Percentiles rank a stretch among this genome's conserved stretches.
Conservation (phyloP, 2,888 invertebrate species). For the Drosophila vallismaia region DNA sequence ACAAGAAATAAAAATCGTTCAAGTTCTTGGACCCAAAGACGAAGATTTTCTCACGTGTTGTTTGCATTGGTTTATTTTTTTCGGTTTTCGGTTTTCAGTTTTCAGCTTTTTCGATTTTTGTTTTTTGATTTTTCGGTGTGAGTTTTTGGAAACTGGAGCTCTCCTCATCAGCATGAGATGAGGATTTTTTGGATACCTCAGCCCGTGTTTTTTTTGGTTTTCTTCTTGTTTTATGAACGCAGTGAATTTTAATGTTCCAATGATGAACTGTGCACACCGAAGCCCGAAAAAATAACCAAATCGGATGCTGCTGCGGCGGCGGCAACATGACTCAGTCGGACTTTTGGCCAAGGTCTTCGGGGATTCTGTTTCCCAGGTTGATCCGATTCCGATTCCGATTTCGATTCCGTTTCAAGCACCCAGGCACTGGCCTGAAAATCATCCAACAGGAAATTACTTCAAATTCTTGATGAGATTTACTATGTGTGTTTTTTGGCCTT, state of each 20-base stretch:
- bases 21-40: conserved; percentile 65
- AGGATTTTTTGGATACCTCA: conserved; percentile 59
- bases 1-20: conserved; percentile 80
- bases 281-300: conserved; percentile 39
- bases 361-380: conserved; percentile 60
- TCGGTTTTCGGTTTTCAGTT: conserved; percentile 54
- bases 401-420: background rate
- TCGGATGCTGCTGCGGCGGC: conserved; percentile 9
- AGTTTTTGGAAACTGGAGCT: conserved; percentile 73
- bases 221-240: conserved; percentile 65
- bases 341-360: conserved; percentile 51
- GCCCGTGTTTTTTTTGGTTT: background rate
- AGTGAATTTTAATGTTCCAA: conserved; percentile 79
- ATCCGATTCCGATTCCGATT: conserved; percentile 25
- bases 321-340: conserved; percentile 45
- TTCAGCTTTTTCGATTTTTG: conserved; percentile 69
- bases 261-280: conserved; percentile 77
- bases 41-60: conserved; percentile 76
- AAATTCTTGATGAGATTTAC: conserved; percentile 79
- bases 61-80: conserved; percentile 76
- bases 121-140: conserved; percentile 51
- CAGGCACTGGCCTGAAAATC: conserved; percentile 51
- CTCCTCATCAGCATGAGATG: conserved; percentile 78
- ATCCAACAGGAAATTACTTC: conserved; percentile 80
- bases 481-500: conserved; percentile 69